Conservation (phyloP, 2,797 vertebrate species). For the Crenuchus spilurus region DNA sequence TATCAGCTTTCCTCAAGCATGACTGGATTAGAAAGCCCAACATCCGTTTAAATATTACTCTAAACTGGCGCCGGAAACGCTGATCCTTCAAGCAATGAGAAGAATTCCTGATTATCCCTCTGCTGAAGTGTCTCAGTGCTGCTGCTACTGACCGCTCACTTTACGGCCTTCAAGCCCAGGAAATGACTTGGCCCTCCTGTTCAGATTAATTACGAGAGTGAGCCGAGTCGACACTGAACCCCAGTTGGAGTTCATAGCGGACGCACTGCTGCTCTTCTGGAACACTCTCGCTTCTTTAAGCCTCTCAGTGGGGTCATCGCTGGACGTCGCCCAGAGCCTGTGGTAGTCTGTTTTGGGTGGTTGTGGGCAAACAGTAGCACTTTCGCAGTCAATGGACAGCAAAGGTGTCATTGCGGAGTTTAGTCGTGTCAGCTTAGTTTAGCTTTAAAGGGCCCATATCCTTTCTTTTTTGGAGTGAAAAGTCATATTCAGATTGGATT, state of each 20-base stretch:
- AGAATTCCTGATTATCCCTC: slow-evolving; percentile 39
- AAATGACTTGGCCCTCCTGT: slow-evolving; percentile 29
- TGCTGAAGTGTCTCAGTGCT: slow-evolving; percentile 20
- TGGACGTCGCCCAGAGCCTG: slow-evolving; percentile 28
- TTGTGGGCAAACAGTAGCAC: slow-evolving; percentile 13
- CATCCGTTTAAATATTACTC: slow-evolving; percentile 25
- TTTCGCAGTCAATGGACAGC: slow-evolving; percentile 13
- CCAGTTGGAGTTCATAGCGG: slow-evolving; percentile 8
- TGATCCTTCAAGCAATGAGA: slow-evolving; percentile 49
- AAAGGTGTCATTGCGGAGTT: slow-evolving; percentile 25
- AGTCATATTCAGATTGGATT: no score
- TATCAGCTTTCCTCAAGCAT: background rate
- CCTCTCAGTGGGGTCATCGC: background rate
- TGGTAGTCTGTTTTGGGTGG: slow-evolving; percentile 4
- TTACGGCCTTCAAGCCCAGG: slow-evolving; percentile 8
- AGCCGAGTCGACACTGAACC: slow-evolving; percentile 10
- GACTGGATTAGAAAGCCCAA: slow-evolving; percentile 11
- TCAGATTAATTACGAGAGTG: slow-evolving; percentile 8
- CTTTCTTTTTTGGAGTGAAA: no score
- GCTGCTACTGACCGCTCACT: background rate
- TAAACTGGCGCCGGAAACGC: slow-evolving; percentile 27
- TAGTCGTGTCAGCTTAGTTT: slow-evolving; percentile 5
- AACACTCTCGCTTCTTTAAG: slow-evolving; percentile 17
- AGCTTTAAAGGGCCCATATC: no score
- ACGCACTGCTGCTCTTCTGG: slow-evolving; percentile 27